Evolutionary conservation across 1,140 invertebrate genomes (phyloP).

Genomic region (Anoplolepis gracilipes): DNA sequence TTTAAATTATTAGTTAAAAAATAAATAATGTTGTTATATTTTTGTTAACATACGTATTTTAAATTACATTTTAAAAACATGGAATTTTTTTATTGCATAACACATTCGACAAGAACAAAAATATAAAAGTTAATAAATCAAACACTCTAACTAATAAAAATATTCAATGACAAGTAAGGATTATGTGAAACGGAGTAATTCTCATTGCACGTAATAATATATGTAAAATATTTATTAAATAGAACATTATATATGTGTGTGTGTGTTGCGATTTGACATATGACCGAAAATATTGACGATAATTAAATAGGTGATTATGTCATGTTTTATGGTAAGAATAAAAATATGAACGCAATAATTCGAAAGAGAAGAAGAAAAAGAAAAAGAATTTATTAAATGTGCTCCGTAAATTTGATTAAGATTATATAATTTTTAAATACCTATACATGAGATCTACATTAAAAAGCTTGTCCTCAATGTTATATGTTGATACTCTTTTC

Average conservation of each 20-base stretch:
- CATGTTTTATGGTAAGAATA: not conserved
- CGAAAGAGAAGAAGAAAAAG: not conserved
- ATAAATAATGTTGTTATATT: too few relatives aligned
- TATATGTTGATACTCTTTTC: not conserved
- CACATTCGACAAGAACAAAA: conserved; percentile 1
- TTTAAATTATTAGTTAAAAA: too few relatives aligned
- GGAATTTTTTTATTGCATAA: conserved; percentile 7
- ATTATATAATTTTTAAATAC: not conserved
- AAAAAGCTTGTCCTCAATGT: not conserved
- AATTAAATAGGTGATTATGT: not conserved
- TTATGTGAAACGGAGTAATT: conserved; percentile 27
- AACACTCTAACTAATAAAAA: too few relatives aligned
- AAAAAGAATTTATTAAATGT: not conserved
- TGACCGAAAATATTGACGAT: not conserved
- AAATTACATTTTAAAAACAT: too few relatives aligned
- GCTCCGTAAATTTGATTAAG: not conserved
- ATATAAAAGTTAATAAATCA: conserved; percentile 16
- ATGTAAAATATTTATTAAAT: conserved; percentile 12
- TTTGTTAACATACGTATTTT: too few relatives aligned
- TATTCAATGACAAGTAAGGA: conserved; percentile 19
- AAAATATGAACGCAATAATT: not conserved
- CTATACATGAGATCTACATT: too few relatives aligned
- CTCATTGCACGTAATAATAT: conserved; percentile 27
- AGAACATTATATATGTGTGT: not conserved
- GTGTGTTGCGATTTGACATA: not conserved